phyloP scores from a whole-genome alignment of 2,797 vertebrate genomes.

The Petrocephalus schoutedeni region DNA sequence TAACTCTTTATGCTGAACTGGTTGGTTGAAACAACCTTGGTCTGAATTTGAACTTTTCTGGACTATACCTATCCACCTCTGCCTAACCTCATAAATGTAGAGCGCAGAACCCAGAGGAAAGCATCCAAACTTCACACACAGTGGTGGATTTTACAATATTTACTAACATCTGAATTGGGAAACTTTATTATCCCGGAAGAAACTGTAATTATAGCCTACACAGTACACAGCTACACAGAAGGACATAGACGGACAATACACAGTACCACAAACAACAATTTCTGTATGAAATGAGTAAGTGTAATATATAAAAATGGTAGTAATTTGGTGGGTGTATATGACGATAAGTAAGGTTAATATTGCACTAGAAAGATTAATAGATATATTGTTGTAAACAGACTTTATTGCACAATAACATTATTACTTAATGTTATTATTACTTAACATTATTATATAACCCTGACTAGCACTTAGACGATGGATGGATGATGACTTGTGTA shows the following conservation, averaged over 20 bases:
- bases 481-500: not conserved
- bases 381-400: not conserved
- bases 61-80: not conserved
- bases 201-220: not conserved
- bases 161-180: not conserved
- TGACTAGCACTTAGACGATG: not conserved
- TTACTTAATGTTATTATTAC: not conserved
- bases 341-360: not conserved
- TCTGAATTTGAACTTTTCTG: not conserved
- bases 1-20: not conserved
- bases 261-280: not conserved
- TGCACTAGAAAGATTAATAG: not conserved
- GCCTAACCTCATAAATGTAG: not conserved
- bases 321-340: not conserved
- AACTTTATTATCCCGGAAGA: not conserved
- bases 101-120: not conserved
- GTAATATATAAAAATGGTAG: not conserved
- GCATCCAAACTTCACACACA: not conserved
- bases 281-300: not conserved
- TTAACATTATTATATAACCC: not conserved
- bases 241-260: not conserved
- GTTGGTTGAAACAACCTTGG: not conserved
- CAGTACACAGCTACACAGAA: not conserved
- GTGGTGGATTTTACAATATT: not conserved
- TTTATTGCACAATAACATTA: not conserved